Percentiles rank a stretch among this genome's conserved stretches.
phyloP scores from a whole-genome alignment of 2,888 invertebrate species.

The Phalera bucephala region DNA sequence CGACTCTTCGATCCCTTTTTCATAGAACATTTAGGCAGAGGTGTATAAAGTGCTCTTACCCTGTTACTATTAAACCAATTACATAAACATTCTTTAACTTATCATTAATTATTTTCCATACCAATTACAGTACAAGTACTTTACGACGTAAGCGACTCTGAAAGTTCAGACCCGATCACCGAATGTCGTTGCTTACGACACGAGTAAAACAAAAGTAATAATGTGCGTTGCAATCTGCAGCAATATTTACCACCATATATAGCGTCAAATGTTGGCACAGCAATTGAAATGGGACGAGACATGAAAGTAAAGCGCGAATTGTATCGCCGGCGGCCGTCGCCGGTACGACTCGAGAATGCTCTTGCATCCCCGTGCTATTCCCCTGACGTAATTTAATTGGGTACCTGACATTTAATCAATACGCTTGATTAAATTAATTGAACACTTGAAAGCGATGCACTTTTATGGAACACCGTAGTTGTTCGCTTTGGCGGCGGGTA shows the following conservation, averaged over 20 bases:
- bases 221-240: constrained; percentile 32
- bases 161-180: too few relatives aligned
- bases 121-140: too few relatives aligned
- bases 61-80: too few relatives aligned
- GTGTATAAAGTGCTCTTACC: too few relatives aligned
- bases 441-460: constrained; percentile 62
- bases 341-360: constrained; percentile 40
- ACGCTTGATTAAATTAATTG: constrained; percentile 75
- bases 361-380: constrained; percentile 42
- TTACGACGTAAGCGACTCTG: too few relatives aligned
- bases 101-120: too few relatives aligned
- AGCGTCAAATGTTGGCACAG: constrained; percentile 47
- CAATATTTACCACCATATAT: constrained; percentile 47
- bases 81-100: too few relatives aligned
- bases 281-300: constrained; percentile 56
- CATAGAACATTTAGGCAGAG: too few relatives aligned
- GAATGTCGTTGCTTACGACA: too few relatives aligned
- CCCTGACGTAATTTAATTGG: constrained; percentile 71
- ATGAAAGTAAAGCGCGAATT: constrained; percentile 55
- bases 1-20: too few relatives aligned
- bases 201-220: constrained; percentile 14
- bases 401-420: constrained; percentile 78
- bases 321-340: constrained; percentile 46
- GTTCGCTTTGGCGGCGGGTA: too few relatives aligned
- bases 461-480: constrained; percentile 55